phyloP scores from a whole-genome alignment of 23 tunicate genomes.

The Botrylloides violaceus region DNA sequence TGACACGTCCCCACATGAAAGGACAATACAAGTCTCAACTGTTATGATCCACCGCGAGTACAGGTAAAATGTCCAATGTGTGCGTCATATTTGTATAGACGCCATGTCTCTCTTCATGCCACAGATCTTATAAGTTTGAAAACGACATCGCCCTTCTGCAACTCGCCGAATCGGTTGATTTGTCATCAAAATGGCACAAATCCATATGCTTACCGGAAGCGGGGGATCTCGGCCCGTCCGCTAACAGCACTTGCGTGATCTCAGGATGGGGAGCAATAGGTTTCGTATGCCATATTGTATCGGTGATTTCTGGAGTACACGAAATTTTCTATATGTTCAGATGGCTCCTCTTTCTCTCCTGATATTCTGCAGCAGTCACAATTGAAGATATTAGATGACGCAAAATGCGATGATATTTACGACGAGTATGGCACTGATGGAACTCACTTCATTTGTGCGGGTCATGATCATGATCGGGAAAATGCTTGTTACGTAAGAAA shows the following conservation, averaged over 20 bases:
- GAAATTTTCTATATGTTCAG: neutral
- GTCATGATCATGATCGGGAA: neutral
- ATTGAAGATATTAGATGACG: neutral
- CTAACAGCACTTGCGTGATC: neutral
- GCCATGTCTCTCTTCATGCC: neutral
- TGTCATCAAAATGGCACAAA: conserved; percentile 12
- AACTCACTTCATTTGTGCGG: neutral
- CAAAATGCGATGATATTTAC: neutral
- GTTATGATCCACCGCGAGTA: neutral
- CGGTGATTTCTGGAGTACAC: neutral
- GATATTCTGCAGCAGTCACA: neutral
- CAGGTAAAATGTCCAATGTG: too few relatives aligned
- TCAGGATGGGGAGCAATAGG: conserved; percentile 13
- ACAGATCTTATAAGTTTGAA: neutral
- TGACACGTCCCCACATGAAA: neutral
- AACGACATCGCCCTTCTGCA: conserved; percentile 2
- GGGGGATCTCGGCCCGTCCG: neutral
- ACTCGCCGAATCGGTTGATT: conserved; percentile 9
- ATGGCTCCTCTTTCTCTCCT: neutral
- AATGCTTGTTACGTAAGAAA: neutral
- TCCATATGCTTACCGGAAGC: conserved; percentile 1
- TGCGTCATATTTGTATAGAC: too few relatives aligned
- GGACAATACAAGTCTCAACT: neutral
- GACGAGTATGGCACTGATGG: neutral
- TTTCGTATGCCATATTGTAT: too few relatives aligned